A percentile compares a stretch with the other conserved stretches of the same genome.
These are phyloP conservation scores for Anthonomus grandis DNA, from an alignment of 1,140 invertebrate genomes.

Conservation along the genomic window DNA sequence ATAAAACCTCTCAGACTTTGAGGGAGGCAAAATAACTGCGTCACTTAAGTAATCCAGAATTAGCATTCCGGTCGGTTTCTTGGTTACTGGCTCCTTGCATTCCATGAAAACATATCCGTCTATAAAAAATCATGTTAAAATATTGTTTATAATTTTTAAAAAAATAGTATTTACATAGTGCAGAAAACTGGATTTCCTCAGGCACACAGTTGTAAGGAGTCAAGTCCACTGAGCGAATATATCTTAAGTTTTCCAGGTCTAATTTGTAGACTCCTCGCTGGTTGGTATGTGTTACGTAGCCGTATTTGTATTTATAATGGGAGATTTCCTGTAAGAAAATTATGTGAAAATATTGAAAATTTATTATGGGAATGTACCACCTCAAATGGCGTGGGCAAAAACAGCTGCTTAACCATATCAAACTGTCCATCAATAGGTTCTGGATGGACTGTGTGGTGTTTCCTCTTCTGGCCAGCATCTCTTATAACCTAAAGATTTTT, in stretches of 20 bases:
- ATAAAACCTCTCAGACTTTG: slow-evolving; percentile 60
- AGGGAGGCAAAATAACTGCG: slow-evolving; percentile 64
- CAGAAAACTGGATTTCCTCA: slow-evolving; percentile 65
- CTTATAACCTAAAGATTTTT: slow-evolving; percentile 58
- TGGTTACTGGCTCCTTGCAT: slow-evolving; percentile 66
- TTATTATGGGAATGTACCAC: too few relatives aligned
- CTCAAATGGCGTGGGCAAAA: slow-evolving; percentile 59
- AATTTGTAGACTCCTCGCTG: slow-evolving; percentile 74
- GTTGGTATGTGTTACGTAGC: slow-evolving; percentile 74
- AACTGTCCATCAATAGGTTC: slow-evolving; percentile 79
- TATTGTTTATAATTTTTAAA: neutral
- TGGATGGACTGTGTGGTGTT: slow-evolving; percentile 75
- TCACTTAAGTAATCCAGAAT: slow-evolving; percentile 76
- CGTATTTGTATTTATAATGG: slow-evolving; percentile 67
- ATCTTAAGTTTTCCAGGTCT: slow-evolving; percentile 72
- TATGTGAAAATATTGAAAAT: too few relatives aligned
- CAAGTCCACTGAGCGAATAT: slow-evolving; percentile 71
- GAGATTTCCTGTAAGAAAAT: slow-evolving; percentile 55
- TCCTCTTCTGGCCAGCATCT: slow-evolving; percentile 70
- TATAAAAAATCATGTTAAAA: slow-evolving; percentile 42
- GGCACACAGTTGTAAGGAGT: slow-evolving; percentile 75
- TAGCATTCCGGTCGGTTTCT: slow-evolving; percentile 63
- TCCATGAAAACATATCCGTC: slow-evolving; percentile 73
- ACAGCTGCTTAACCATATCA: slow-evolving; percentile 70
- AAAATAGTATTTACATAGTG: slow-evolving; percentile 63